Conservation (phyloP, 2,797 vertebrate genomes). For the Enteromius fasciolatus region DNA sequence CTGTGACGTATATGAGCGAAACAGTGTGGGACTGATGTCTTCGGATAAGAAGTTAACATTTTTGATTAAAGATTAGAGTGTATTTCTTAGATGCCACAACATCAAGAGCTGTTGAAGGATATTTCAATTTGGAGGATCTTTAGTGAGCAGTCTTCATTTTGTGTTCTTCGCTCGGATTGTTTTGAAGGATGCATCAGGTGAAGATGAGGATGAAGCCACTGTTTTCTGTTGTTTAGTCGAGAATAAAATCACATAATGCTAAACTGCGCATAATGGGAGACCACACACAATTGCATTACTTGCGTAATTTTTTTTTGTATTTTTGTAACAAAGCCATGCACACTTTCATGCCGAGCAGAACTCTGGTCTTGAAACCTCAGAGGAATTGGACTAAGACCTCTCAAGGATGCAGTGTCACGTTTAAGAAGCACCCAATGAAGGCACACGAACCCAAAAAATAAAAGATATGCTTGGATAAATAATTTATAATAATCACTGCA, state of each 20-base stretch:
- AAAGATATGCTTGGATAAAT: neutral
- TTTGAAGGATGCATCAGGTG: neutral
- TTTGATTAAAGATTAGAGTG: neutral
- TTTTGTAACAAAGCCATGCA: neutral
- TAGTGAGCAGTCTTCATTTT: neutral
- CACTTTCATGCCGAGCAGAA: neutral
- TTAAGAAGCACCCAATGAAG: neutral
- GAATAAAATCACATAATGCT: neutral
- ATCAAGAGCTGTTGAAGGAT: neutral
- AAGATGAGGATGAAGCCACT: neutral
- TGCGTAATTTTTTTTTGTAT: neutral
- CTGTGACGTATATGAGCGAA: neutral
- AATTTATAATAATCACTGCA: neutral
- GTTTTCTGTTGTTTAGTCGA: neutral
- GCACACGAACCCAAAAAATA: neutral
- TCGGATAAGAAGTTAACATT: neutral
- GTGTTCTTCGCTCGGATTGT: neutral
- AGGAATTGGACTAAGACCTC: neutral
- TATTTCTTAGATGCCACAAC: neutral
- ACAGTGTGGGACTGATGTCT: neutral
- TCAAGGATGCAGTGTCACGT: neutral
- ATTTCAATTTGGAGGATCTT: neutral
- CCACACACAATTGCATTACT: neutral
- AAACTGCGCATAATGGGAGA: neutral
- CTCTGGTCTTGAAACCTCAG: neutral